Evolutionary conservation across 2,113 vertebrate species (phyloP).

Genomic region (Agapornis roseicollis): DNA sequence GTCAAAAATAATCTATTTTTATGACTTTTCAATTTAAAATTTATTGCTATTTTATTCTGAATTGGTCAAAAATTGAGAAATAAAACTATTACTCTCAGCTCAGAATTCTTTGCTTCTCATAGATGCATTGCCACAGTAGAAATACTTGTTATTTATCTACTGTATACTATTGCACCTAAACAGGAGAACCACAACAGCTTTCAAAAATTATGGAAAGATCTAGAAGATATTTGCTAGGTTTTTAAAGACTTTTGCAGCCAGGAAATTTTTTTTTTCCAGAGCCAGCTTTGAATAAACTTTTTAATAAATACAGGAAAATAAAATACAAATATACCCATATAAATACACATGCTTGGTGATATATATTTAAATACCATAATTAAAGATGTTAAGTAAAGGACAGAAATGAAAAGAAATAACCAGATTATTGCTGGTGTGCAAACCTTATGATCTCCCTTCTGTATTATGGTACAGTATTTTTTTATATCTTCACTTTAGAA

Average conservation of each 20-base stretch:
- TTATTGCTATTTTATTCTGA: not conserved
- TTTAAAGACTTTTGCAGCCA: not conserved
- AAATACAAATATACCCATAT: not conserved
- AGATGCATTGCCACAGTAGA: not conserved
- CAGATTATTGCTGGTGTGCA: not conserved
- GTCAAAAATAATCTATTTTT: not conserved
- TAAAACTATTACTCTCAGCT: not conserved
- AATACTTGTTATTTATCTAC: not conserved
- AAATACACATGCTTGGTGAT: not conserved
- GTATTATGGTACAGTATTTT: not conserved
- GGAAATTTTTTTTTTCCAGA: not conserved
- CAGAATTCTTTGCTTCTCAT: not conserved
- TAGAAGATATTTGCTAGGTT: fast-evolving
- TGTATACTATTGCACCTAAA: not conserved
- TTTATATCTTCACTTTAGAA: not conserved
- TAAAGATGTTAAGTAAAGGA: not conserved
- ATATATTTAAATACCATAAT: not conserved
- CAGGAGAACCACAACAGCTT: fast-evolving
- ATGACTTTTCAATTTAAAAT: not conserved
- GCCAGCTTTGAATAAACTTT: not conserved
- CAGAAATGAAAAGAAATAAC: not conserved
- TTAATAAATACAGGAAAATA: not conserved
- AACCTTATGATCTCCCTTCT: not conserved
- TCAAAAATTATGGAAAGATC: not conserved
- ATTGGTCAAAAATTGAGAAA: not conserved